Conservation (phyloP, 53 echinoderm and acorn worm genomes). For the Antedon mediterranea region DNA sequence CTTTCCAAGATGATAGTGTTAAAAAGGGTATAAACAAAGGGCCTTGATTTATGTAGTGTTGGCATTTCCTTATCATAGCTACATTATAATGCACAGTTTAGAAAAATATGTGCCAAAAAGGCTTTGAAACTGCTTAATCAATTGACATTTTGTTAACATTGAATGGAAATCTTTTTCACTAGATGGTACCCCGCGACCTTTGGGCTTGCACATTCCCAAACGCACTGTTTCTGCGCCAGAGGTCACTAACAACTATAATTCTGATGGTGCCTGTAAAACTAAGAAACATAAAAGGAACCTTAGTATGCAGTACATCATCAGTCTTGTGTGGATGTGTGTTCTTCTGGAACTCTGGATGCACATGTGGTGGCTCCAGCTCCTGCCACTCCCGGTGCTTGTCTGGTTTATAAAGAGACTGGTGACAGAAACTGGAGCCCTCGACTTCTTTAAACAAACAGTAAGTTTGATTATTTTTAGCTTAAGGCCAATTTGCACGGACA, state of each 20-base stretch:
- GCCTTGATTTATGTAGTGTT: too few species aligned
- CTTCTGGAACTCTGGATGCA: slow-evolving; percentile 75
- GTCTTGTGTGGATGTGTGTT: slow-evolving; percentile 60
- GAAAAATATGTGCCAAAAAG: too few species aligned
- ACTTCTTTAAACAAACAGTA: slow-evolving; percentile 30
- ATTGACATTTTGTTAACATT: too few species aligned
- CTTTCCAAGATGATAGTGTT: too few species aligned
- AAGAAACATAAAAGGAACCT: not conserved
- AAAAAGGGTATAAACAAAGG: too few species aligned
- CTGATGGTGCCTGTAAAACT: not conserved
- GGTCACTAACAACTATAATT: too few species aligned
- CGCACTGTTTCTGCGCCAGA: not conserved
- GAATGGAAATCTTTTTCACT: not conserved
- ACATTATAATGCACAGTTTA: too few species aligned
- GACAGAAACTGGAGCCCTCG: slow-evolving; percentile 38
- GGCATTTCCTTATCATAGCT: too few species aligned
- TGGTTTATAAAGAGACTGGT: slow-evolving; percentile 65
- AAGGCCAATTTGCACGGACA: not conserved
- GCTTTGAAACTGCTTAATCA: too few species aligned
- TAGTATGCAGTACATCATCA: slow-evolving; percentile 48
- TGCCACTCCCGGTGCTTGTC: slow-evolving; percentile 58
- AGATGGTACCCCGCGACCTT: not conserved
- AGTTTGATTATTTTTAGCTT: too few species aligned
- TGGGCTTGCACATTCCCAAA: not conserved
- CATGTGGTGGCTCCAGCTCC: slow-evolving; percentile 50